Conservation (phyloP, 2,888 invertebrate species). For the Tipula vernalis region DNA sequence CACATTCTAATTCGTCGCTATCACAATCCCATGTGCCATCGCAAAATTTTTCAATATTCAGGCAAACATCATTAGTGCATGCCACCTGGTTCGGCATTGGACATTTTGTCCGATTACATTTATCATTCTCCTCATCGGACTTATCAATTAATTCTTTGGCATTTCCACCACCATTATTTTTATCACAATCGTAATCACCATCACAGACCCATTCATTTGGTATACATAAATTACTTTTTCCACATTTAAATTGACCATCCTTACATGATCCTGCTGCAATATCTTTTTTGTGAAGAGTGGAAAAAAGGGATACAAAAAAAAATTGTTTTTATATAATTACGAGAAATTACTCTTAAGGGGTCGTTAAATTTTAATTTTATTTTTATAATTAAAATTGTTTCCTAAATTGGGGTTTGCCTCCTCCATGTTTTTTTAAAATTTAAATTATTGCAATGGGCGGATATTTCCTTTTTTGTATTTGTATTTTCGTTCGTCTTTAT, state of each 20-base stretch:
- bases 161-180: slow-evolving; percentile 24
- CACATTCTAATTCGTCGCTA: slow-evolving; percentile 33
- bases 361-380: background rate
- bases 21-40: slow-evolving; percentile 34
- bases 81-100: slow-evolving; percentile 48
- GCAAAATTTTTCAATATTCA: slow-evolving; percentile 34
- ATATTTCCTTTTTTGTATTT: background rate
- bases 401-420: background rate
- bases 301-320: background rate
- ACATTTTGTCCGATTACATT: slow-evolving; percentile 58
- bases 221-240: slow-evolving; percentile 55
- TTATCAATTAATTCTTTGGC: slow-evolving; percentile 46
- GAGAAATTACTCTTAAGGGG: background rate
- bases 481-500: background rate
- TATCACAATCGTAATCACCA: slow-evolving; percentile 63
- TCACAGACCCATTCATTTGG: slow-evolving; percentile 67
- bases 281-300: background rate
- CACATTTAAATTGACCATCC: slow-evolving; percentile 63
- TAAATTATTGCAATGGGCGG: background rate
- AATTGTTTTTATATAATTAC: background rate
- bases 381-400: background rate
- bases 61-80: slow-evolving; percentile 40
- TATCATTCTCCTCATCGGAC: slow-evolving; percentile 57
- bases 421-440: background rate
- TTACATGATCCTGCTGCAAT: slow-evolving; percentile 39